Evolutionary conservation across 1,140 invertebrate genomes (phyloP), one percentile per base, ranked within the genome.

Genomic region (Tyrophagus putrescentiae): DNA sequence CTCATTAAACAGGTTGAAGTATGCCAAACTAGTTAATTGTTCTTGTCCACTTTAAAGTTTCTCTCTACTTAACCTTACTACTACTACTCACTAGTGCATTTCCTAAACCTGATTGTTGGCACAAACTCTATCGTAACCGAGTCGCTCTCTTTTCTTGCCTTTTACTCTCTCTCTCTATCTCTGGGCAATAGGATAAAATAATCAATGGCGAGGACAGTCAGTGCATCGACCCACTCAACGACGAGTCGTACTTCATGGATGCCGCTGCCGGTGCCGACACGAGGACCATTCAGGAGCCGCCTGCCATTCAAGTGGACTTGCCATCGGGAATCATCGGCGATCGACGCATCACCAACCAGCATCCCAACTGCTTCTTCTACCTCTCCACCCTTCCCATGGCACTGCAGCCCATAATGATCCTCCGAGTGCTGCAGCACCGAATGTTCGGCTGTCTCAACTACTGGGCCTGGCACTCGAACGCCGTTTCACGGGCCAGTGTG

Each of bases 391-490:
- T 79, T 41, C 77, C 79, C 1, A 71, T 76, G 58, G 68, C 79
- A 16, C 70, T 80, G 29, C 77, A 78, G 65, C 79, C 80, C 0
- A 69, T 80, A 4, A 78, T 82, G 16, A 70, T 81, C 9, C 67
- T 82, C 13, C 70, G 80, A 9, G 70, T 82, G 4, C 70, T 81
- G 23, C 73, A 78, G 45, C 79, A 82, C 67, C 73, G 78, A 45
- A 70, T 81, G 21, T 76, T 76, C 64, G 69, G 71, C 11, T 69
- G 69, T 28, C 33, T 63, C 28, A 31, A 62, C 6, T 57, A 61
- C n/a, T 62, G 61, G 63, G 32, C 65, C 27, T 52, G 60, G 32
- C 57, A 41, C 23, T 52, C 58, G 44, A 44, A 45, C 1, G 61
- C 60, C 11, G 34, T 32, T 41, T 58, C 61, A 1, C 18, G 62